Evolutionary conservation across 2,113 vertebrate species (phyloP).

Genomic region (Phyllopteryx taeniolatus): DNA sequence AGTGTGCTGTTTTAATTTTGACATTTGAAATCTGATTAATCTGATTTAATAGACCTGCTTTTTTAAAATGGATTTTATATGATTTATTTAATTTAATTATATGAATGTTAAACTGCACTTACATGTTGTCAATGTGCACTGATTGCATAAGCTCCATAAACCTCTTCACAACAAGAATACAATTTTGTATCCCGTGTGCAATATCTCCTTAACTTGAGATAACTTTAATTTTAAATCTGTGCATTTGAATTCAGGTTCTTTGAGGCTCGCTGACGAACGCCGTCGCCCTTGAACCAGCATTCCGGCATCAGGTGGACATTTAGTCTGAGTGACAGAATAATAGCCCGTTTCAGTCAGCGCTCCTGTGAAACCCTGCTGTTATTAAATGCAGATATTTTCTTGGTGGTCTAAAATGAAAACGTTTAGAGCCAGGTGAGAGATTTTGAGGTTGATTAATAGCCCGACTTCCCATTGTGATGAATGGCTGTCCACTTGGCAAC

Average conservation of each 20-base stretch:
- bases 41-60: too few species aligned
- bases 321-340: constrained; percentile 44
- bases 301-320: constrained; percentile 32
- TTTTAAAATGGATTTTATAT: too few species aligned
- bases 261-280: constrained; percentile 43
- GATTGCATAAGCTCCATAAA: not conserved
- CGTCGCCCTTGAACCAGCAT: constrained; percentile 17
- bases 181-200: not conserved
- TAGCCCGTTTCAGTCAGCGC: constrained; percentile 38
- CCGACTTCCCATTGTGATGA: constrained; percentile 85
- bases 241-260: constrained; percentile 18
- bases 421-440: constrained; percentile 76
- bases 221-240: not conserved
- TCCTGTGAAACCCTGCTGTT: constrained; percentile 44
- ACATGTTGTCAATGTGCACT: not conserved
- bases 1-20: too few species aligned
- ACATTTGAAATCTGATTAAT: too few species aligned
- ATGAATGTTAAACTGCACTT: not conserved
- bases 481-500: constrained; percentile 80
- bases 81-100: too few species aligned
- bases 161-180: not conserved
- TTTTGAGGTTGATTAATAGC: constrained; percentile 83
- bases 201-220: not conserved
- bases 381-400: constrained; percentile 54
- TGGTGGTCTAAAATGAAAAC: constrained; percentile 77